Evolutionary conservation across 53 echinoderm and acorn worm species (phyloP).

Genomic region (Echinarachnius parma): DNA sequence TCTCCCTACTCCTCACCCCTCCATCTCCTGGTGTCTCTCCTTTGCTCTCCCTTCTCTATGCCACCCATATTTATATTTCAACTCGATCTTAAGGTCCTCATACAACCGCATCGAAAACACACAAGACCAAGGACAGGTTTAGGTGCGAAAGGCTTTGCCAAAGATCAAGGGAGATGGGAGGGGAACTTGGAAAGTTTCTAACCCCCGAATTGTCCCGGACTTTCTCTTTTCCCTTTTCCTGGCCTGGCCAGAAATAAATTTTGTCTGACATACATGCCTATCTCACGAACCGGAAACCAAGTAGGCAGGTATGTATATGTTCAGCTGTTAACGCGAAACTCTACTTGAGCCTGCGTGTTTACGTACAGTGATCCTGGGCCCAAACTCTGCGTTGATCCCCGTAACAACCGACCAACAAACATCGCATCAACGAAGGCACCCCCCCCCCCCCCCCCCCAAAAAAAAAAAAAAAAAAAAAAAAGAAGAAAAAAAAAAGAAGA

Average conservation of each 20-base stretch:
- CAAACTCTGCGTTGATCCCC: constrained; percentile 11
- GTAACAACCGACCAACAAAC: constrained; percentile 7
- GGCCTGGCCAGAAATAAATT: no score
- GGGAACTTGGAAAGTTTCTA: neutral
- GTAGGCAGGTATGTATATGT: constrained; percentile 35
- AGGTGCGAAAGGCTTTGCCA: neutral
- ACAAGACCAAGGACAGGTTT: constrained; percentile 41
- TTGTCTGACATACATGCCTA: neutral
- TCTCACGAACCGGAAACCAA: constrained; percentile 30
- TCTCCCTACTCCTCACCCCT: constrained; percentile 42
- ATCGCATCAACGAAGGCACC: constrained; percentile 3
- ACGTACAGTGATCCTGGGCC: constrained; percentile 32
- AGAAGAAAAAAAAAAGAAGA: no score
- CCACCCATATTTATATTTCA: no score
- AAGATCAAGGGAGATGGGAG: no score
- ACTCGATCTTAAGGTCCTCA: no score
- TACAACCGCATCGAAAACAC: constrained; percentile 51
- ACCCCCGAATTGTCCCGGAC: no score
- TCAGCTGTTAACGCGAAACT: constrained; percentile 34
- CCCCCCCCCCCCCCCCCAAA: neutral
- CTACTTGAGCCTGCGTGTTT: constrained; percentile 37
- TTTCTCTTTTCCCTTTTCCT: no score
- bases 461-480: neutral
- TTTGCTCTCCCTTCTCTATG: no score
- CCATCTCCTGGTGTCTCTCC: no score